These are phyloP conservation scores for Drosophila anomelani DNA, from an alignment of 2,888 invertebrate species.

Conservation along the genomic window DNA sequence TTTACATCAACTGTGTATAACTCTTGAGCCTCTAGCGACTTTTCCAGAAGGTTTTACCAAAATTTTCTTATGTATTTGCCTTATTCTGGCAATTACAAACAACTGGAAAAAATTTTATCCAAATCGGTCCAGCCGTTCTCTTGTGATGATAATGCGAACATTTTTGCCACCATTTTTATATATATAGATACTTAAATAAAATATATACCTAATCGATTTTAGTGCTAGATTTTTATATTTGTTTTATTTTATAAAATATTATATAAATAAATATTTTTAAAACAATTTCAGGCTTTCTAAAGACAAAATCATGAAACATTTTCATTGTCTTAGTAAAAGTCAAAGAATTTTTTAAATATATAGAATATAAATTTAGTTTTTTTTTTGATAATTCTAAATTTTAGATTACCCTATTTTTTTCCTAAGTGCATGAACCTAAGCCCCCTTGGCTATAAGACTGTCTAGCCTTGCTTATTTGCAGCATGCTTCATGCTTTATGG, in stretches of 20 bases:
- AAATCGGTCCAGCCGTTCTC: too few species aligned
- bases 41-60: too few species aligned
- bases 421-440: not conserved
- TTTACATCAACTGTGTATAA: too few species aligned
- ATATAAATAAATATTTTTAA: too few species aligned
- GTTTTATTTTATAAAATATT: not conserved
- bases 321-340: not conserved
- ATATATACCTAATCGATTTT: too few species aligned
- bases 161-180: too few species aligned
- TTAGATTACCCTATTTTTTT: not conserved
- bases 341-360: not conserved
- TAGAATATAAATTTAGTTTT: not conserved
- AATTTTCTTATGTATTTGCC: too few species aligned
- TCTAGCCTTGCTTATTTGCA: conserved; percentile 78
- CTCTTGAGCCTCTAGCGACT: too few species aligned
- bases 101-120: too few species aligned
- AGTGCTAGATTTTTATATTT: not conserved
- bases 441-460: conserved; percentile 60
- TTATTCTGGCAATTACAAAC: too few species aligned
- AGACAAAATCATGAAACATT: not conserved
- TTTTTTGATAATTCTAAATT: not conserved
- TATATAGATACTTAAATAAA: too few species aligned
- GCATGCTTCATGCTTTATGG: conserved; percentile 80
- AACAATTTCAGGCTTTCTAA: not conserved
- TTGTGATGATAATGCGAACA: too few species aligned